Evolutionary conservation across 2,797 vertebrate genomes (phyloP).

Genomic region (Chelon auratus): DNA sequence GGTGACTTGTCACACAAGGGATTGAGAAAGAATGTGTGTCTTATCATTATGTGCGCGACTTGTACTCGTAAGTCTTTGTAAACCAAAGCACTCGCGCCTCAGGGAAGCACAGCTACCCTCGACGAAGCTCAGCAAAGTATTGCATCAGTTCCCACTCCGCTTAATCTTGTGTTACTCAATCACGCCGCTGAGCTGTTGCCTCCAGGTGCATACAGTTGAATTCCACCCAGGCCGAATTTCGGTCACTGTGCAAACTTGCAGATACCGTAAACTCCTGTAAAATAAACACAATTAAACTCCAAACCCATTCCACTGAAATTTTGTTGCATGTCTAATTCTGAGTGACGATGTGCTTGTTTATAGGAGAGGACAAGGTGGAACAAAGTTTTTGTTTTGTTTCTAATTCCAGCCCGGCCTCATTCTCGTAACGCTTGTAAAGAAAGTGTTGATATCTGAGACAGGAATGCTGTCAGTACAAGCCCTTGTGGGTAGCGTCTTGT

Average conservation of each 20-base stretch:
- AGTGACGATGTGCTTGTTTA: too few species aligned
- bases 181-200: not conserved
- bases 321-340: too few species aligned
- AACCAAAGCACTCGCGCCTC: constrained; percentile 1
- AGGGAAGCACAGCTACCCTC: not conserved
- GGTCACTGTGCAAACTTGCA: constrained; percentile 11
- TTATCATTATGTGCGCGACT: not conserved
- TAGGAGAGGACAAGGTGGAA: not conserved
- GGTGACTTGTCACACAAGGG: too few species aligned
- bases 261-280: not conserved
- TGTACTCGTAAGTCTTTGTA: constrained; percentile 8
- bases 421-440: constrained; percentile 35
- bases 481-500: not conserved
- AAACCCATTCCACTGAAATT: not conserved
- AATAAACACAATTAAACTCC: not conserved
- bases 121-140: constrained; percentile 2
- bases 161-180: constrained; percentile 35
- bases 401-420: constrained; percentile 42
- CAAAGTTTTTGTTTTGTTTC: not conserved
- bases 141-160: constrained; percentile 1
- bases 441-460: not conserved
- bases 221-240: not conserved
- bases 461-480: constrained; percentile 45
- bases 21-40: not conserved
- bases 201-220: constrained; percentile 22